A percentile compares a stretch with the other conserved stretches of the same genome.
These are phyloP conservation scores for Sarotherodon lohbergeri DNA, from an alignment of 2,113 vertebrate genomes.

Conservation along the genomic window DNA sequence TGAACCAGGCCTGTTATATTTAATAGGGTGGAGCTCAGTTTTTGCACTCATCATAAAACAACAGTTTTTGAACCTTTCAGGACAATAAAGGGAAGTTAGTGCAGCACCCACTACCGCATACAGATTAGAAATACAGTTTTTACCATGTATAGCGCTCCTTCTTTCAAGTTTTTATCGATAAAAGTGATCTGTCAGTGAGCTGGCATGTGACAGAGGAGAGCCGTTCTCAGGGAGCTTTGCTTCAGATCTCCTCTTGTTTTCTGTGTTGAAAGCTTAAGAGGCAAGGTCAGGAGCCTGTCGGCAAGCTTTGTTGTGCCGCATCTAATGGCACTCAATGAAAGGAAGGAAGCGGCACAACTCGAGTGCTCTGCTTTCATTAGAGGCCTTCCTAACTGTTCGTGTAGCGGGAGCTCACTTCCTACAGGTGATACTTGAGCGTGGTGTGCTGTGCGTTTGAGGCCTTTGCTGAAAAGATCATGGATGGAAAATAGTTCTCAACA, in stretches of 20 bases:
- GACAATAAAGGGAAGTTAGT: conserved; percentile 56
- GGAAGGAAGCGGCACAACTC: conserved; percentile 44
- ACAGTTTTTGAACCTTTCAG: not conserved
- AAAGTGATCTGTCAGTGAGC: conserved; percentile 25
- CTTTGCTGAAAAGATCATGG: not conserved
- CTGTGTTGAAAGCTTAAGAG: conserved; percentile 50
- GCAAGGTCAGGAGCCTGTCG: not conserved
- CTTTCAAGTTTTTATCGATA: conserved; percentile 9
- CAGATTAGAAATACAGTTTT: conserved; percentile 21
- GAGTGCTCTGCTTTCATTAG: not conserved
- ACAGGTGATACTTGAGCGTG: not conserved
- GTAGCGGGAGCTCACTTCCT: not conserved
- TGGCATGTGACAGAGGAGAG: not conserved
- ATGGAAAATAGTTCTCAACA: not conserved
- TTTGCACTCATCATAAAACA: conserved; percentile 16
- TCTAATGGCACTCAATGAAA: conserved; percentile 19
- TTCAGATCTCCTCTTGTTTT: not conserved
- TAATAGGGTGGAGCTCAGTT: not conserved
- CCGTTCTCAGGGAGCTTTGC: not conserved
- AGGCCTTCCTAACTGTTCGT: not conserved
- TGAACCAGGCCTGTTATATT: conserved; percentile 24
- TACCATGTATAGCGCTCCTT: not conserved
- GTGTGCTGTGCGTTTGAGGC: not conserved
- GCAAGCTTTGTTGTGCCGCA: conserved; percentile 13
- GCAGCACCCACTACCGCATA: not conserved